Evolutionary conservation across 2,113 vertebrate species (phyloP).

Genomic region (Entelurus aequoreus): DNA sequence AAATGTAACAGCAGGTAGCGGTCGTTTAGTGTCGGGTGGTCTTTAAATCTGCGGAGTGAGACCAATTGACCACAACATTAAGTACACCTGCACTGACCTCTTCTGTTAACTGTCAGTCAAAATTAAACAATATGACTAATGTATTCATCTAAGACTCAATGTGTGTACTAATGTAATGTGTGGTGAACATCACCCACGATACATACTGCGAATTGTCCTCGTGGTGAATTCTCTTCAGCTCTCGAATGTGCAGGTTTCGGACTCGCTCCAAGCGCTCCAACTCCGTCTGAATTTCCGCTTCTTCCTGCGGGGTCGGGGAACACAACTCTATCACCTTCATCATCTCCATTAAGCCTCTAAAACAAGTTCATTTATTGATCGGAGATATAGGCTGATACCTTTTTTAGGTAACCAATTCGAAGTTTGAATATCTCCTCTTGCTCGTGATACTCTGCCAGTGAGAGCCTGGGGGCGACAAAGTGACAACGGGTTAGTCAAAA

Average conservation of each 20-base stretch:
- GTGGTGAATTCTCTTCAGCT: constrained; percentile 95
- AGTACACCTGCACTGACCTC: too few species aligned
- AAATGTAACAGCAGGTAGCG: constrained; percentile 89
- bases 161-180: not conserved
- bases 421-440: constrained; percentile 97
- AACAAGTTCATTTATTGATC: not conserved
- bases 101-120: too few species aligned
- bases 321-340: not conserved
- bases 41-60: constrained; percentile 82
- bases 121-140: too few species aligned
- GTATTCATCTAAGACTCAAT: too few species aligned
- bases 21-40: constrained; percentile 93
- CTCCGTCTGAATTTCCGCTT: constrained; percentile 92
- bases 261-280: constrained; percentile 91
- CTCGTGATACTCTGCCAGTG: constrained; percentile 91
- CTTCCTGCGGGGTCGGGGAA: constrained; percentile 72
- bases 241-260: constrained; percentile 93
- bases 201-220: constrained; percentile 96
- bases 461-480: constrained; percentile 72
- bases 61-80: not conserved
- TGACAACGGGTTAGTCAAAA: not conserved
- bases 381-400: constrained; percentile 65
- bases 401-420: constrained; percentile 90
- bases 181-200: not conserved
- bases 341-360: not conserved